Conservation (phyloP, 2,888 invertebrate genomes). For the Eubasilissa splendida region DNA sequence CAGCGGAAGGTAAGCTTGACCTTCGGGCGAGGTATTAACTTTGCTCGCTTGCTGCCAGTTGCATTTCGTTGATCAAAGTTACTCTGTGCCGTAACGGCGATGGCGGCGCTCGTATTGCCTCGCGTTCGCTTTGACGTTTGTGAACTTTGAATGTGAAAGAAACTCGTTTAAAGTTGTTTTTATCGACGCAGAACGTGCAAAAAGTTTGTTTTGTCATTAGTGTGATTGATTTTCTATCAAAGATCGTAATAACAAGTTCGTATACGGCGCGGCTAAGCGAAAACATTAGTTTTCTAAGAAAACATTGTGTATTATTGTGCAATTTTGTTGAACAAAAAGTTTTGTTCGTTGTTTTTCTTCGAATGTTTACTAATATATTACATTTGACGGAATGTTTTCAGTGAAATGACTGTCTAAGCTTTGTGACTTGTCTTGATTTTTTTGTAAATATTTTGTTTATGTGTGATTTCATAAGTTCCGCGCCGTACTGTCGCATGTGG, state of each 20-base stretch:
- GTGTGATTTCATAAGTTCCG: too few species aligned
- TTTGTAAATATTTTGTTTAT: too few species aligned
- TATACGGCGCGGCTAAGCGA: not conserved
- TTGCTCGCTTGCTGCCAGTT: too few species aligned
- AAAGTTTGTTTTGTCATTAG: not conserved
- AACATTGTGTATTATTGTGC: not conserved
- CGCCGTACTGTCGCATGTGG: too few species aligned
- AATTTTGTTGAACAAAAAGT: not conserved
- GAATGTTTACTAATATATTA: not conserved
- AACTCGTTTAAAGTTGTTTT: slow-evolving; percentile 7
- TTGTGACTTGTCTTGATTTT: too few species aligned
- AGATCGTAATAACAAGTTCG: not conserved
- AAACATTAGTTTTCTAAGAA: not conserved
- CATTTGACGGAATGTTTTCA: not conserved
- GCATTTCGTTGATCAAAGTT: not conserved
- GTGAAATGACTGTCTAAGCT: too few species aligned
- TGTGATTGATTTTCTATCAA: not conserved
- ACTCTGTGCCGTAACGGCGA: not conserved
- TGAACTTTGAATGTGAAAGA: slow-evolving; percentile 1
- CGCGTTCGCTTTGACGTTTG: not conserved
- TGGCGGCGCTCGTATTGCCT: slow-evolving; percentile 3
- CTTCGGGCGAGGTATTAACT: too few species aligned
- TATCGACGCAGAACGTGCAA: not conserved
- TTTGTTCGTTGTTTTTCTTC: not conserved
- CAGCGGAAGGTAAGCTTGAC: too few species aligned